These are phyloP conservation scores for Pollenia griseotomentosa DNA, from an alignment of 2,888 invertebrate genomes.

Conservation along the genomic window DNA sequence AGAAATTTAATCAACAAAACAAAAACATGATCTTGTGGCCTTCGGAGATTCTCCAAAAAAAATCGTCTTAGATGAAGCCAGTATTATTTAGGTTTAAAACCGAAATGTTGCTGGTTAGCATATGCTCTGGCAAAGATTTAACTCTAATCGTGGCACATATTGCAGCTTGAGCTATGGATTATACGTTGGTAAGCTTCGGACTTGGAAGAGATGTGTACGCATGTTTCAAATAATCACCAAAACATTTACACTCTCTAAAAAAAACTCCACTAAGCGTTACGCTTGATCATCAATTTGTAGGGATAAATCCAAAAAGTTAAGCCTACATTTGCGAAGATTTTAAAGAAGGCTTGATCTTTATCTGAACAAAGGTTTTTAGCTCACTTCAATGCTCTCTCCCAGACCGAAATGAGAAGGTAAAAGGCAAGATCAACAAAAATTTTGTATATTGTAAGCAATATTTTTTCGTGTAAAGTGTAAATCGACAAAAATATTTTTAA, in stretches of 20 bases:
- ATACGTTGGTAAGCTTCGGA: conserved; percentile 52
- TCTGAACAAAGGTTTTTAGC: conserved; percentile 24
- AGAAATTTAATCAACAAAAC: conserved; percentile 26
- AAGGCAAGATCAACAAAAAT: conserved; percentile 7
- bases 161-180: conserved; percentile 54
- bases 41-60: conserved; percentile 1
- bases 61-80: conserved; percentile 33
- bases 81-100: conserved; percentile 41
- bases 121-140: conserved; percentile 14
- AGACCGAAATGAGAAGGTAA: neutral
- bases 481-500: conserved; percentile 30
- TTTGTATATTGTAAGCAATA: neutral
- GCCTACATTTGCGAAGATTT: conserved; percentile 68
- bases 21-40: conserved; percentile 5
- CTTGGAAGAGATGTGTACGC: conserved; percentile 57
- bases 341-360: conserved; percentile 63
- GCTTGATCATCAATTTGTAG: conserved; percentile 74
- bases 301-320: conserved; percentile 73
- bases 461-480: conserved; percentile 35
- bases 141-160: conserved; percentile 47
- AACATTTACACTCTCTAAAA: conserved; percentile 69
- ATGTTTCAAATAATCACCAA: conserved; percentile 72
- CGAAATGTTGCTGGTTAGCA: neutral
- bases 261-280: conserved; percentile 64
- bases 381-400: neutral